These are phyloP conservation scores for Agrotis clavis DNA, from an alignment of 2,888 invertebrate genomes.

Conservation along the genomic window DNA sequence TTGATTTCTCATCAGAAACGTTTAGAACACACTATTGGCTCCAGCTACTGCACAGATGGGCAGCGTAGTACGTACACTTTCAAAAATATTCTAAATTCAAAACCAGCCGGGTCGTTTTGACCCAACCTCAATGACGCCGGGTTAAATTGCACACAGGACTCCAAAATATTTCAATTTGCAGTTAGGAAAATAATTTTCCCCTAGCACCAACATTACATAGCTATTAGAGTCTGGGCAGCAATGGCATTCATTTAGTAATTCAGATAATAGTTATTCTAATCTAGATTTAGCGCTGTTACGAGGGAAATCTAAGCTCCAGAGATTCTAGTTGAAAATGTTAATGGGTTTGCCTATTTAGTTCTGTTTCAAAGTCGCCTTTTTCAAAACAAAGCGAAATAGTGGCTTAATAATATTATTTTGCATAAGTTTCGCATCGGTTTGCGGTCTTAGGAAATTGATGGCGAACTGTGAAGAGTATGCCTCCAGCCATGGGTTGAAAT, in stretches of 20 bases:
- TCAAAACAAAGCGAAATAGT: conserved; percentile 20
- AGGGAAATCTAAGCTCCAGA: conserved; percentile 46
- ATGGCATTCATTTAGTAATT: conserved; percentile 56
- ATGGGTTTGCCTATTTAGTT: conserved; percentile 31
- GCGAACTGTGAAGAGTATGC: too few species aligned
- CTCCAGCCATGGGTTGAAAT: too few species aligned
- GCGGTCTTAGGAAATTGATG: too few species aligned
- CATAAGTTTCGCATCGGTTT: conserved; percentile 28
- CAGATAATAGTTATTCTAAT: conserved; percentile 56
- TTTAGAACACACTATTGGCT: too few species aligned
- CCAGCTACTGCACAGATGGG: too few species aligned
- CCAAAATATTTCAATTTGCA: conserved; percentile 63
- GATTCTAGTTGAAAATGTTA: conserved; percentile 48
- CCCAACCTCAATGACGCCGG: too few species aligned
- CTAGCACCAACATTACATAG: conserved; percentile 41
- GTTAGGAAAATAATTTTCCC: conserved; percentile 55
- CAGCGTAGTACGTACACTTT: too few species aligned
- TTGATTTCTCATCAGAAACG: too few species aligned
- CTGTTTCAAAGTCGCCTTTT: conserved; percentile 27
- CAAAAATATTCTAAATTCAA: too few species aligned
- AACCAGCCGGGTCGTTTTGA: too few species aligned
- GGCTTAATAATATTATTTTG: conserved; percentile 36
- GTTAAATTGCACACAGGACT: conserved; percentile 21
- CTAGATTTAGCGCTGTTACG: conserved; percentile 49
- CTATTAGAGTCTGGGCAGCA: conserved; percentile 37